These are phyloP conservation scores for Diabrotica virgifera DNA, from an alignment of 1,140 invertebrate genomes.

Conservation along the genomic window DNA sequence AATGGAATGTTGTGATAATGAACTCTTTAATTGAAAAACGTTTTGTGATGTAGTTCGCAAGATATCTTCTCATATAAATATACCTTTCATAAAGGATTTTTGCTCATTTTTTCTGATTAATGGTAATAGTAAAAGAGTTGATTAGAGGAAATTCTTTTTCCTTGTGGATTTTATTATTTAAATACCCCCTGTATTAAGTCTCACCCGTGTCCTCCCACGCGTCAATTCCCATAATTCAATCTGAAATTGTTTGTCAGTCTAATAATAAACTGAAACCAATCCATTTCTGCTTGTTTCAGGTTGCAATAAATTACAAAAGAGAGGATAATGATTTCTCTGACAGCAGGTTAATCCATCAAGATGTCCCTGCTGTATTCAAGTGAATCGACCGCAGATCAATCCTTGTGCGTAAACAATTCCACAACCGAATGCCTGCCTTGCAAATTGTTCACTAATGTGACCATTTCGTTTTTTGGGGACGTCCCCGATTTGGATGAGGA, in stretches of 20 bases:
- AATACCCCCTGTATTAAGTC: too few species aligned
- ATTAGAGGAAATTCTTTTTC: too few species aligned
- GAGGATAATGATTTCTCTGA: conserved; percentile 3
- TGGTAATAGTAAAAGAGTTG: too few species aligned
- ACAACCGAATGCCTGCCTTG: conserved; percentile 39
- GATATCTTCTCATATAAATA: too few species aligned
- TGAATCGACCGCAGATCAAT: conserved; percentile 35
- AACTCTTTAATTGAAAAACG: too few species aligned
- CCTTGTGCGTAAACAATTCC: conserved; percentile 40
- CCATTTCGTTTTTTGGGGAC: conserved; percentile 23
- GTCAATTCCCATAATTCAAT: too few species aligned
- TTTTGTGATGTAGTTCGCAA: too few species aligned
- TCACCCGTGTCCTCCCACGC: too few species aligned
- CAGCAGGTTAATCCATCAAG: conserved; percentile 4
- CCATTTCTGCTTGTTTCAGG: conserved; percentile 18
- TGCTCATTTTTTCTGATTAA: too few species aligned
- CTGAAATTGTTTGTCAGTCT: neutral
- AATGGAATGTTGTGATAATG: too few species aligned
- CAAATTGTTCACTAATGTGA: conserved; percentile 36
- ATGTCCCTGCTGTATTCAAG: conserved; percentile 46
- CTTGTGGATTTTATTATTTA: too few species aligned
- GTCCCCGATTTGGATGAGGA: conserved; percentile 51
- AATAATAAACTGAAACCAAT: conserved; percentile 19
- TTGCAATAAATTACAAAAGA: neutral
- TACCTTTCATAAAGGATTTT: too few species aligned